A percentile compares a stretch with the other conserved stretches of the same genome.
phyloP scores from a whole-genome alignment of 1,140 invertebrate species.

The Drosophila eugracilis region DNA sequence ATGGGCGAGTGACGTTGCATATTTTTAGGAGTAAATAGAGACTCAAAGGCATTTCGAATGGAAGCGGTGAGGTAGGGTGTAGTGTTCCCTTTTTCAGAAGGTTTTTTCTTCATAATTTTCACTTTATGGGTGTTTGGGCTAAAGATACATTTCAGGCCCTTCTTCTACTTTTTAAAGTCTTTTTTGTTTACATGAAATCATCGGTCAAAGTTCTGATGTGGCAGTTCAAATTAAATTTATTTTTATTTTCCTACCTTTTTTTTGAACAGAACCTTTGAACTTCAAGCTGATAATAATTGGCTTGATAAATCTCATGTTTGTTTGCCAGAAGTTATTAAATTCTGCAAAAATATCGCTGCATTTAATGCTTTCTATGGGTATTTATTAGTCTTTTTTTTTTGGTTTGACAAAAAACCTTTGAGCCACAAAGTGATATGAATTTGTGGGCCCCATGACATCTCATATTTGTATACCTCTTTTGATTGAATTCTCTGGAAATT shows the following conservation, averaged over 20 bases:
- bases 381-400: background rate
- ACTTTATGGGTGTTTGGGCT: background rate
- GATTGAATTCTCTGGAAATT: background rate
- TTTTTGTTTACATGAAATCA: too few species aligned
- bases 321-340: background rate
- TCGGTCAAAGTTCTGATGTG: background rate
- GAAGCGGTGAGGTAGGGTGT: background rate
- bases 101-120: background rate
- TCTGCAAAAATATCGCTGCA: background rate
- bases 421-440: background rate
- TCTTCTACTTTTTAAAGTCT: too few species aligned
- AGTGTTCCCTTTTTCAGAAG: background rate
- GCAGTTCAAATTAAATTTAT: background rate
- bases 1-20: constrained; percentile 69
- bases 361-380: too few species aligned
- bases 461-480: background rate
- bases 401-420: background rate
- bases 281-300: background rate
- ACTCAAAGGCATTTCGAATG: background rate
- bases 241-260: background rate
- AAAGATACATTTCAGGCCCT: too few species aligned
- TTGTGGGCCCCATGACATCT: background rate
- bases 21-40: constrained; percentile 45
- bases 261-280: background rate
- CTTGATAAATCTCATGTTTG: background rate